These are phyloP conservation scores for Atopsyche davidsoni DNA, from an alignment of 1,140 invertebrate species.

Conservation along the genomic window DNA sequence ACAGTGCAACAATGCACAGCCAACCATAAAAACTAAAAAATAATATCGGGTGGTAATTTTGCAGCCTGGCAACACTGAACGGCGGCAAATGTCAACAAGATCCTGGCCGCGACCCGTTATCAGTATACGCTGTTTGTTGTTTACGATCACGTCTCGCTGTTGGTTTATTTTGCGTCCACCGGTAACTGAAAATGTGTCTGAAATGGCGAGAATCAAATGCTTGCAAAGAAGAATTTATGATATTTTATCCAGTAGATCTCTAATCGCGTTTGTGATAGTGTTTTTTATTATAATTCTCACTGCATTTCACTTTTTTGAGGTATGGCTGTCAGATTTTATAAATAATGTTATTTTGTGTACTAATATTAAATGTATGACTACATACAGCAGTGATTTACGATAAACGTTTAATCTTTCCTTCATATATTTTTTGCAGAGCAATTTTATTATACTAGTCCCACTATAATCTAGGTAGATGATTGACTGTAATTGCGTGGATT, in stretches of 20 bases:
- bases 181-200: constrained; percentile 11
- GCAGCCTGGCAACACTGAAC: no score
- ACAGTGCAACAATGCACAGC: no score
- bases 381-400: neutral
- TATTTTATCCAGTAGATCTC: constrained; percentile 10
- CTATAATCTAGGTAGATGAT: no score
- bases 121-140: no score
- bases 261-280: constrained; percentile 6
- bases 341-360: neutral
- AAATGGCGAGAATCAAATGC: constrained; percentile 15
- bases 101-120: no score
- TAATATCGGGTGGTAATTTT: no score
- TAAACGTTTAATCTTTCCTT: neutral
- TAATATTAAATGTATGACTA: neutral
- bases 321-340: neutral
- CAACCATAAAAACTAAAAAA: no score
- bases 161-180: no score
- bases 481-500: neutral
- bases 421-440: neutral
- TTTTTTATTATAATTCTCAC: neutral
- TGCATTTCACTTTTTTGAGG: constrained; percentile 4
- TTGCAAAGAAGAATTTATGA: constrained; percentile 14
- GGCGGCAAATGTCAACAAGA: no score
- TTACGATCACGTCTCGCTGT: no score
- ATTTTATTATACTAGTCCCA: no score